A percentile compares a stretch with the other conserved stretches of the same genome.
phyloP scores from a whole-genome alignment of 2,888 invertebrate genomes.

The Podotricha telesiphe region DNA sequence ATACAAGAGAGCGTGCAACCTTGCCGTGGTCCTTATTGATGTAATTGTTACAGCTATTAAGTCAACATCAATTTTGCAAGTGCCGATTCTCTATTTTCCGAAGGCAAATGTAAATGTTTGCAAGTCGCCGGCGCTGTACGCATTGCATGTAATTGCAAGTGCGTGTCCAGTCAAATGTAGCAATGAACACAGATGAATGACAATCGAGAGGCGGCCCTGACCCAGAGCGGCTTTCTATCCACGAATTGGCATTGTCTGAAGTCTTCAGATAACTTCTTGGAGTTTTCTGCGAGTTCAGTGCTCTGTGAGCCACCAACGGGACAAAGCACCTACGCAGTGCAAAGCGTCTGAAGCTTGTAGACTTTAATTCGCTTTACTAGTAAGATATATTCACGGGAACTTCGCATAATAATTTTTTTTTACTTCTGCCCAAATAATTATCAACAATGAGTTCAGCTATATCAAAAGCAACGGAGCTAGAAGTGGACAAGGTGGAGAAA shows the following conservation, averaged over 20 bases:
- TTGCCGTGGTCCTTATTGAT: slow-evolving; percentile 19
- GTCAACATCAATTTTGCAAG: slow-evolving; percentile 31
- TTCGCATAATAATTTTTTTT: not conserved
- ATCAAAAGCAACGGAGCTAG: slow-evolving; percentile 13
- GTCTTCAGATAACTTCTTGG: slow-evolving; percentile 29
- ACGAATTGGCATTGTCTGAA: slow-evolving; percentile 32
- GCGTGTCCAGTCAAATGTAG: slow-evolving; percentile 33
- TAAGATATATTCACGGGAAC: not conserved
- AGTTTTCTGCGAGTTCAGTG: slow-evolving; percentile 32
- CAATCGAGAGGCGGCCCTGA: slow-evolving; percentile 43
- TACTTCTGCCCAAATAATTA: not conserved
- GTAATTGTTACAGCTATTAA: slow-evolving; percentile 10
- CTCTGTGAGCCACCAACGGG: slow-evolving; percentile 27
- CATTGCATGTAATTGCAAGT: slow-evolving; percentile 28
- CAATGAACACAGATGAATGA: slow-evolving; percentile 41
- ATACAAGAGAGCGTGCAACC: slow-evolving; percentile 22
- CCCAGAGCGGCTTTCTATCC: slow-evolving; percentile 44
- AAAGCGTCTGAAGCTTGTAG: slow-evolving; percentile 1
- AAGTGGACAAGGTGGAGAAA: slow-evolving; percentile 1
- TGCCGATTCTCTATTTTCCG: slow-evolving; percentile 26
- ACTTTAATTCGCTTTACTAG: not conserved
- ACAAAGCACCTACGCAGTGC: slow-evolving; percentile 9
- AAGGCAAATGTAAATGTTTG: slow-evolving; percentile 26
- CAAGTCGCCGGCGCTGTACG: slow-evolving; percentile 12
- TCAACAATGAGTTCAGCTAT: slow-evolving; percentile 33